Conservation (phyloP, 2,113 vertebrate genomes). For the Bufo bufo region DNA sequence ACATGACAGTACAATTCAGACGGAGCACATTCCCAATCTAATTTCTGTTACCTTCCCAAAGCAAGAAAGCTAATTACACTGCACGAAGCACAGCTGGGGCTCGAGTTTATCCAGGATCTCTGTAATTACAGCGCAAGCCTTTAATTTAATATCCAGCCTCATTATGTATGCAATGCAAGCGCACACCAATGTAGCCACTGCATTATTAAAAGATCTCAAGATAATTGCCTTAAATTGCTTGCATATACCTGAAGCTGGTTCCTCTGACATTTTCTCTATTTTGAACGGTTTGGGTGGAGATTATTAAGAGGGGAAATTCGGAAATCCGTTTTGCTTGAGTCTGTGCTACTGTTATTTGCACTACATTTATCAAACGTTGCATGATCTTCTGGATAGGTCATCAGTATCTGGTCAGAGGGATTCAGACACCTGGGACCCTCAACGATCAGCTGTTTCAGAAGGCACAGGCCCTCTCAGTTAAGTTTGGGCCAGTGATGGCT, state of each 20-base stretch:
- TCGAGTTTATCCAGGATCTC: slow-evolving; percentile 28
- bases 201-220: slow-evolving; percentile 25
- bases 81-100: slow-evolving; percentile 30
- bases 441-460: too few relatives aligned
- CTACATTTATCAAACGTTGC: too few relatives aligned
- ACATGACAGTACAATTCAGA: slow-evolving; percentile 11
- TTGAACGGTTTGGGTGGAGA: too few relatives aligned
- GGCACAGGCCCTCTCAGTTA: too few relatives aligned
- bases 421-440: too few relatives aligned
- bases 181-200: background rate
- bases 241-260: background rate
- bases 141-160: slow-evolving; percentile 42
- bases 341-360: too few relatives aligned
- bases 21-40: slow-evolving; percentile 23
- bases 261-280: background rate
- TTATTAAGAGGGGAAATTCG: too few relatives aligned
- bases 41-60: slow-evolving; percentile 44
- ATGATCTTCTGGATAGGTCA: too few relatives aligned
- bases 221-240: slow-evolving; percentile 17
- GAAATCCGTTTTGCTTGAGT: too few relatives aligned
- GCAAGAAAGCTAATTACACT: slow-evolving; percentile 44
- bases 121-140: slow-evolving; percentile 37
- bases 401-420: too few relatives aligned
- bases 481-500: too few relatives aligned
- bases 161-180: background rate